phyloP scores from a whole-genome alignment of 2,113 vertebrate genomes.

The Jaculus jaculus region DNA sequence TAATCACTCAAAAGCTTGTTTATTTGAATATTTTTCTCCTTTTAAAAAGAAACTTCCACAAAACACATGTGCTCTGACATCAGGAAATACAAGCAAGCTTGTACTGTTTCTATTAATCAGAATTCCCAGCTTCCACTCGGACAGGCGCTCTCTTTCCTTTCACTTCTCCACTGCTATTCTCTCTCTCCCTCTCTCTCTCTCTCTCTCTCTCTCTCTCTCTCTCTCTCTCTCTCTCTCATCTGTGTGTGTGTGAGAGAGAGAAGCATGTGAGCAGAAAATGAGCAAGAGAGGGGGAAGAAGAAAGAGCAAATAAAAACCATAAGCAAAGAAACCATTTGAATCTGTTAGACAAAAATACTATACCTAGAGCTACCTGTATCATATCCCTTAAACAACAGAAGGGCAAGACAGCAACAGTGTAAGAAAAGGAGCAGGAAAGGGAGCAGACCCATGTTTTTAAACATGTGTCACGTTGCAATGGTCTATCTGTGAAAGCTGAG shows the following conservation, averaged over 20 bases:
- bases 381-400: background rate
- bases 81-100: background rate
- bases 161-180: background rate
- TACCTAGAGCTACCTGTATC: background rate
- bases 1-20: background rate
- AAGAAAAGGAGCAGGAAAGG: background rate
- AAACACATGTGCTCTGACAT: background rate
- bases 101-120: background rate
- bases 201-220: too few relatives aligned
- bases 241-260: background rate
- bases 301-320: background rate
- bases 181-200: background rate
- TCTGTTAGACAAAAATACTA: background rate
- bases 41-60: background rate
- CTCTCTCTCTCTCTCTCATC: background rate
- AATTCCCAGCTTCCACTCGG: background rate
- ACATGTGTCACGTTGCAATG: background rate
- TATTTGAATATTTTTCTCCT: conserved; percentile 6
- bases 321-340: background rate
- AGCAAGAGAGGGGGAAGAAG: fast-evolving
- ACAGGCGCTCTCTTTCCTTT: background rate
- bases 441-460: background rate
- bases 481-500: background rate
- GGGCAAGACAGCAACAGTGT: background rate
- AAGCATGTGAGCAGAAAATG: background rate